Evolutionary conservation across 2,113 vertebrate genomes (phyloP), one percentile per base, ranked within the genome.

Genomic region (Cichladusa arquata): DNA sequence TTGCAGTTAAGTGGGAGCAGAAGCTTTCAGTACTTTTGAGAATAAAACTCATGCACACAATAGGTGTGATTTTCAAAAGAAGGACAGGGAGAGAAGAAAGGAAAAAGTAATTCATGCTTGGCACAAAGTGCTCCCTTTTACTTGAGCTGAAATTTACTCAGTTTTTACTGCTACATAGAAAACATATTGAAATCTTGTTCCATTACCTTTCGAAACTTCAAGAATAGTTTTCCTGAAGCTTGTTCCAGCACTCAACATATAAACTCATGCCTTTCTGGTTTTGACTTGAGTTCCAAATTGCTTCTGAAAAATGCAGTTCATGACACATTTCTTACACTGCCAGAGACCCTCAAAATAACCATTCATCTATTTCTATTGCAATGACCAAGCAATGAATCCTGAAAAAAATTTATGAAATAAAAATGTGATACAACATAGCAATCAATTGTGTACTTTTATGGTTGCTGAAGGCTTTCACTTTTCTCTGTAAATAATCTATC

Each of bases 381-480:
- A 96, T 74, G 86, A 90, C 61, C 58, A 83, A 78, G 47, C 53
- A 88, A 88, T 81, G 86, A 95, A 93, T 71, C 50, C 61, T 70
- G 36, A 70, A 95, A 94, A 95, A 64, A 74, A 13, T 73, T 92
- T 94, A 94, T 79, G 73, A 95, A 97, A 95, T 56, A 95, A 88
- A 93, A 96, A 81, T 79, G 51, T 2, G 2, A 81, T 79, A 58
- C 34, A 79, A 69, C 60, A 83, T 40, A 76, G n/a, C 73, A 96
- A 94, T 96, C 80, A 81, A 60, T 89, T 96, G 45, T 81, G 13
- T 73, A 45, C 10, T 93, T 95, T 67, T 57, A 76, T 47, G 20
- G 34, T 34, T 95, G 51, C 53, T 92, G 94, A 95, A 92, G 81
- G 81, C 18, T 91, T 96, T 56, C 19, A 5, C 33, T 94, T 89